Evolutionary conservation across 2,113 vertebrate genomes (phyloP).

Genomic region (Capricornis sumatraensis): DNA sequence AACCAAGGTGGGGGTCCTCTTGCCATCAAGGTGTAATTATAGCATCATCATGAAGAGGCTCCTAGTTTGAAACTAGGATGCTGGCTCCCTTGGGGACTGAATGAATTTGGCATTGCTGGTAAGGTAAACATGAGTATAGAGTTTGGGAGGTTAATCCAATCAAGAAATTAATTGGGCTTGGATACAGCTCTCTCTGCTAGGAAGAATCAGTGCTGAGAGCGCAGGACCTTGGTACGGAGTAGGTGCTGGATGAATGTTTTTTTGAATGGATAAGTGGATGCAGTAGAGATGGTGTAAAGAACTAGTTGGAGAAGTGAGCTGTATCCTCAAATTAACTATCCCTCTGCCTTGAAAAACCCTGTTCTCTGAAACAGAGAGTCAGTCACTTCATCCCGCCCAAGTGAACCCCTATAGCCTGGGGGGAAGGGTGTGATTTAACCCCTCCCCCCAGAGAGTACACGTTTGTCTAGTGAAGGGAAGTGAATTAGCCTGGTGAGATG

Average conservation of each 20-base stretch:
- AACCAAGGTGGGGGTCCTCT: neutral
- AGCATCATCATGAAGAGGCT: neutral
- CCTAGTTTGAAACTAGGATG: neutral
- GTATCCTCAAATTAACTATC: neutral
- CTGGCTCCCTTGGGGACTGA: neutral
- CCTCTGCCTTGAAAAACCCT: neutral
- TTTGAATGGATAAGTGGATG: neutral
- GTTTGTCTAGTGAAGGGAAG: neutral
- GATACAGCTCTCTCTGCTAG: neutral
- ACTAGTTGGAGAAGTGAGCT: neutral
- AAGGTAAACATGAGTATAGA: neutral
- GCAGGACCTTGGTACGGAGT: neutral
- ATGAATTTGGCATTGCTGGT: neutral
- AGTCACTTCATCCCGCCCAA: neutral
- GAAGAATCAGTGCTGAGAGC: neutral
- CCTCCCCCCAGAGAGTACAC: rapidly evolving
- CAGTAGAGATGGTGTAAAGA: neutral
- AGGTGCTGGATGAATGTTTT: neutral
- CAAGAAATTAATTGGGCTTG: neutral
- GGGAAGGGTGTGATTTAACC: neutral
- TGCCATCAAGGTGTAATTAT: neutral
- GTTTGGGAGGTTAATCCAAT: neutral
- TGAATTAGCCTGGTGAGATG: neutral
- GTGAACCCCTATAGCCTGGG: rapidly evolving
- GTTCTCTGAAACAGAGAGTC: neutral